A percentile compares a stretch with the other conserved stretches of the same genome.
phyloP scores from a whole-genome alignment of 1,140 invertebrate genomes.

The Lucilia sericata region DNA sequence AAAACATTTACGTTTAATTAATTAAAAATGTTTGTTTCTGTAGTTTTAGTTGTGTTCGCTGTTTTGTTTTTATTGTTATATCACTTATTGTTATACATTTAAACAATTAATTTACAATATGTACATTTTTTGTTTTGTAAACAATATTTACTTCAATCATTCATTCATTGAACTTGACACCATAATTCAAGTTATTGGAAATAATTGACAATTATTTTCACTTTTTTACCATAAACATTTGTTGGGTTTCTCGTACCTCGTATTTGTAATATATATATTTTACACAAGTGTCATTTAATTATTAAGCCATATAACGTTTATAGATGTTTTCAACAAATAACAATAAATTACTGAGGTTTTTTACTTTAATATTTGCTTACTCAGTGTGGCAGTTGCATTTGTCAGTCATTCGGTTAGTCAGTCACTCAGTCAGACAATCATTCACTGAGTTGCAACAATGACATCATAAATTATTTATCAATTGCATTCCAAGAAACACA shows the following conservation, averaged over 20 bases:
- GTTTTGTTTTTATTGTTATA: not conserved
- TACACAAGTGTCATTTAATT: not conserved
- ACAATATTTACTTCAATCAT: not conserved
- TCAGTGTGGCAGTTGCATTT: no score
- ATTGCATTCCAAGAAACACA: not conserved
- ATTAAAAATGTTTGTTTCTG: not conserved
- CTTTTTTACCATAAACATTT: not conserved
- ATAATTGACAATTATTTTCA: conserved; percentile 28
- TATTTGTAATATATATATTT: no score
- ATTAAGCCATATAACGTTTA: not conserved
- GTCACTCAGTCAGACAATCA: no score
- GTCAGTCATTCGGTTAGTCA: no score
- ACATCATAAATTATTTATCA: conserved; percentile 8
- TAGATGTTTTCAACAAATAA: not conserved
- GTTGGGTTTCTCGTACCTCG: no score
- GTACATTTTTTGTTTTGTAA: not conserved
- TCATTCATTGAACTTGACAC: conserved; percentile 31
- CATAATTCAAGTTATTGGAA: conserved; percentile 37
- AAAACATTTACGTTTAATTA: not conserved
- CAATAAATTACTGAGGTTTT: not conserved
- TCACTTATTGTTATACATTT: conserved; percentile 33
- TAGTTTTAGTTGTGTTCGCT: not conserved
- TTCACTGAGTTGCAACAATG: not conserved
- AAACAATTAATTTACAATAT: conserved; percentile 32
- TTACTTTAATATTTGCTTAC: not conserved